Evolutionary conservation across 2,797 vertebrate species (phyloP).

Genomic region (Mallotus villosus): DNA sequence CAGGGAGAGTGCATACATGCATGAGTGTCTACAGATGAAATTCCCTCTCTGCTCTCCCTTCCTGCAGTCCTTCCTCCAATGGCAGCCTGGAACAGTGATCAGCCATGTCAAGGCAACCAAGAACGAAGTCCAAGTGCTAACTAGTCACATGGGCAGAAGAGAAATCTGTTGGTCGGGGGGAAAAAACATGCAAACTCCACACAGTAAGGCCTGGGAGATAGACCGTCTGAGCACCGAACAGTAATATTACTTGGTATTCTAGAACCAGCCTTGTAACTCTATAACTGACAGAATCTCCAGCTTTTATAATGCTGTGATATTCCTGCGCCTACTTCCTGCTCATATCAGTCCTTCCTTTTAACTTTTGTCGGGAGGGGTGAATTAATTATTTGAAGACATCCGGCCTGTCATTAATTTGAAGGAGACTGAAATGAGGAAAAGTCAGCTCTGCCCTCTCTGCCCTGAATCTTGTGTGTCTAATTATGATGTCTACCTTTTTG

Average conservation of each 20-base stretch:
- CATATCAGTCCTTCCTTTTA: constrained; percentile 51
- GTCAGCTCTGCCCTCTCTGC: constrained; percentile 53
- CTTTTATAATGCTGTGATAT: constrained; percentile 51
- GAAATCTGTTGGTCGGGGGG: neutral
- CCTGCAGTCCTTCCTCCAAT: too few relatives aligned
- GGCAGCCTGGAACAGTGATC: too few relatives aligned
- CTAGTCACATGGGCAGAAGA: neutral
- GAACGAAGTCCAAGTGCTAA: too few relatives aligned
- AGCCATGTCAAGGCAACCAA: too few relatives aligned
- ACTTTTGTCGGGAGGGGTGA: constrained; percentile 52
- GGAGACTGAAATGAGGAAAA: constrained; percentile 53
- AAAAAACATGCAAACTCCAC: too few relatives aligned
- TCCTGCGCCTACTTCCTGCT: constrained; percentile 37
- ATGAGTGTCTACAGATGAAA: too few relatives aligned
- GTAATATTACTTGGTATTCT: constrained; percentile 54
- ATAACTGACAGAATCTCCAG: constrained; percentile 45
- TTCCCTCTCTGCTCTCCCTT: too few relatives aligned
- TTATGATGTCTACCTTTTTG: constrained; percentile 62
- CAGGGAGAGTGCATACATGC: too few relatives aligned
- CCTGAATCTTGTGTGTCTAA: constrained; percentile 66
- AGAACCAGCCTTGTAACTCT: constrained; percentile 50
- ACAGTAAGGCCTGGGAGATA: neutral
- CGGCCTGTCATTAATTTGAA: constrained; percentile 61
- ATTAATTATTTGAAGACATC: constrained; percentile 65
- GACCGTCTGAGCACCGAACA: too few relatives aligned